A percentile compares a stretch with the other conserved stretches of the same genome.
Evolutionary conservation across 2,113 vertebrate genomes (phyloP).

Genomic region (Neogobius melanostomus): DNA sequence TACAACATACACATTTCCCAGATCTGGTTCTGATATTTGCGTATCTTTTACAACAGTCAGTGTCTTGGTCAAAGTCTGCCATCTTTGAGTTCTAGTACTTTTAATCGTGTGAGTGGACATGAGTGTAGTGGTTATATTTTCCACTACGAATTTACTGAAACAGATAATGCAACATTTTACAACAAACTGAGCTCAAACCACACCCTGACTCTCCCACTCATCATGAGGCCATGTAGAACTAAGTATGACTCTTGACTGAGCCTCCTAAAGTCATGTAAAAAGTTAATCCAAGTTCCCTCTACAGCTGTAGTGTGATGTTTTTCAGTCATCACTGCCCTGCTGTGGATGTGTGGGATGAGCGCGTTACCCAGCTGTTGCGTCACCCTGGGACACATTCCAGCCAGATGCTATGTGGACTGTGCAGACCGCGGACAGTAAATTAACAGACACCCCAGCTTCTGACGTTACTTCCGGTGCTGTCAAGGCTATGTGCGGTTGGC

Average conservation of each 20-base stretch:
- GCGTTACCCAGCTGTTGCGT: slow-evolving; percentile 68
- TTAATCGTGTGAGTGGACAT: background rate
- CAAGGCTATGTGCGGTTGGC: slow-evolving; percentile 12
- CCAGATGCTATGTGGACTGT: slow-evolving; percentile 49
- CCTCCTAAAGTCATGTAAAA: background rate
- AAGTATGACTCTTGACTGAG: slow-evolving; percentile 33
- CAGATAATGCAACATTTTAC: slow-evolving; percentile 18
- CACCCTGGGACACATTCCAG: slow-evolving; percentile 33
- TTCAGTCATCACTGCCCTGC: slow-evolving; percentile 16
- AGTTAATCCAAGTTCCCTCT: slow-evolving; percentile 6
- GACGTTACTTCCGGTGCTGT: slow-evolving; percentile 40
- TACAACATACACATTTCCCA: too few species aligned
- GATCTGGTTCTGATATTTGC: too few species aligned
- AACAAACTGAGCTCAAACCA: slow-evolving; percentile 17
- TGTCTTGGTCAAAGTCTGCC: background rate
- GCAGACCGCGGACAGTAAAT: slow-evolving; percentile 32
- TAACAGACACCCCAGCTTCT: background rate
- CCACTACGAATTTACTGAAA: background rate
- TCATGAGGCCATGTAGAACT: slow-evolving; percentile 47
- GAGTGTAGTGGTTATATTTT: background rate
- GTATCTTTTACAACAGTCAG: too few species aligned
- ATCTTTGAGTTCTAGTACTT: background rate
- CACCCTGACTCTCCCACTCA: slow-evolving; percentile 47
- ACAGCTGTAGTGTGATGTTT: slow-evolving; percentile 32
- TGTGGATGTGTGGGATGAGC: slow-evolving; percentile 16